Base-by-base conservation (phyloP, 2,888 invertebrate species). In the Mythimna pallens region DNA sequence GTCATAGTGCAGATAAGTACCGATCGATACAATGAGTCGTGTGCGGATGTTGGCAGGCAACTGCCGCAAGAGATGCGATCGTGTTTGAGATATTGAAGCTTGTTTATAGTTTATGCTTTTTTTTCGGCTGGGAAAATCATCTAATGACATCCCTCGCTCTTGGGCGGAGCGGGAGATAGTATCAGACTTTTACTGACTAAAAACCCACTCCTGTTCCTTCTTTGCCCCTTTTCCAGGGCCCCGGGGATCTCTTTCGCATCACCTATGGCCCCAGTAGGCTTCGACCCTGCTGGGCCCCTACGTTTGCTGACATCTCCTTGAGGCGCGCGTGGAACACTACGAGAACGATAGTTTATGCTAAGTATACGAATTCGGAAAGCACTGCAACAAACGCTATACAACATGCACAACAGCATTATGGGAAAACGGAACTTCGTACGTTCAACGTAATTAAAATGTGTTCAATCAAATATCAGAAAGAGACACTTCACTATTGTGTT, bases 401-500 rank as follows among this genome's bases (percentile, higher is more conserved):
- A 58, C 14, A 22, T 14, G 30, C 3, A 59, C 30, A 52, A 4
- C 0, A 30, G 14, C 17, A 54, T 67, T 61, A 25, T 52, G 43
- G 25, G 43, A 25, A 59, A 59, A 6, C 12, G n/a, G 54, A 47
- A 67, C 34, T 54, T 76, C 59, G 61, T 59, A 47, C 59, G 43
- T 67, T 76, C 59, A 36, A 68, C 54, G 22, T 59, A 40, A 74
- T 34, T 62, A 47, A 70, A 50, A 36, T 52, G 52, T 78, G 57
- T 57, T 63, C 52, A 12, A 22, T 80, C 57, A 12, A 22, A 57
- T 75, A 65, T 78, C 62, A 82, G 55, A 73, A 69, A 58, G 61
- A 59, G 64, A 61, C 54, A 58, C 54, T 62, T 61, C 55, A 72
- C 75, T 81, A 75, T 82, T 84, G 70, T 78, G 65, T 77, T 77